Evolutionary conservation across 23 tunicate genomes (phyloP), one percentile per base, ranked within the genome.

Genomic region (Trididemnum clinides): DNA sequence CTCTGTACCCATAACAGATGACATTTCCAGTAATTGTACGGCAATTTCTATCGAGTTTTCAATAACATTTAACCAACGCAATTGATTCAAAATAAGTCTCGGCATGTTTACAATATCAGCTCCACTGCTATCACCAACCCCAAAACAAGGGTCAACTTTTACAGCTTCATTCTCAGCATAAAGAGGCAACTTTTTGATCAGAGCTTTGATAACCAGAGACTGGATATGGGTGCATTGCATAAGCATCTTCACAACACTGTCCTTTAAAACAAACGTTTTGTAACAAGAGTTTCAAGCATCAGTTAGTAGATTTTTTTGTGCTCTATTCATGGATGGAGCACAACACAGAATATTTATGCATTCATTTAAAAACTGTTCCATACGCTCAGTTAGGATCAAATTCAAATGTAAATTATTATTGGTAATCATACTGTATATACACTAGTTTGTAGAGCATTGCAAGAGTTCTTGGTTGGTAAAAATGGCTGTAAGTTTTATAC

Each of bases 221-320:
- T 94, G 98, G 7, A 89, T 27, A 37, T 82, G 73, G 2, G 81
- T 91, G 78, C 90, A 78, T 37, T 82, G 80, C 19, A 94, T 77
- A 28, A 94, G 51, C 31, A 94, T 15, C 30, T 87, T 85, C 35
- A 94, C 32, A 23, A 94, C 51, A 80, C 94, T 85, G 72, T 94
- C 98, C 92, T 94, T 81, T 0, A 49, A 59, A 44, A 44, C 10
- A 44, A n/a, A n/a, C n/a, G n/a, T n/a, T n/a, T n/a, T n/a, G n/a
- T n/a, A n/a, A n/a, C n/a, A n/a, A n/a, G n/a, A n/a, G n/a, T n/a
- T n/a, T n/a, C n/a, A n/a, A n/a, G n/a, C n/a, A n/a, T n/a, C n/a
- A n/a, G n/a, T n/a, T n/a, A n/a, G n/a, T n/a, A n/a, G n/a, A n/a
- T n/a, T n/a, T n/a, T n/a, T n/a, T n/a, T n/a, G n/a, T n/a, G n/a